phyloP scores from a whole-genome alignment of 35 echinoderm and acorn worm genomes.

The Patiria miniata region DNA sequence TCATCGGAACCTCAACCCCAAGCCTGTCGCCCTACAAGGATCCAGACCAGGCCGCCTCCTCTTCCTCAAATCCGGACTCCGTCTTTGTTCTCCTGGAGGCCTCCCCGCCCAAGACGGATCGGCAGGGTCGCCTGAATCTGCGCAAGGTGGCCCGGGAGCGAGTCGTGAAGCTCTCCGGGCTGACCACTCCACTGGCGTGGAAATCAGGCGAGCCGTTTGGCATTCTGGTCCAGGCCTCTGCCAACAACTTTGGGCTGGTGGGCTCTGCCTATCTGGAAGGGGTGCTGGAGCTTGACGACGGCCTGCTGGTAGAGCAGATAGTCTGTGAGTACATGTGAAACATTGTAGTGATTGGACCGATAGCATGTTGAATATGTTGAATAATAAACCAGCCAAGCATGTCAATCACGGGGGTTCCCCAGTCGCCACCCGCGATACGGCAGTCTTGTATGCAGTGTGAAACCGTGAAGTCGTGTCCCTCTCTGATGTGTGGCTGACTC shows the following conservation, averaged over 20 bases:
- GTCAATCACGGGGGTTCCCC: no score
- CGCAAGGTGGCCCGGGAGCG: slow-evolving; percentile 68
- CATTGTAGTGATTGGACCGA: no score
- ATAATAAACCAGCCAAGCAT: no score
- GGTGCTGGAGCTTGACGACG: slow-evolving; percentile 90
- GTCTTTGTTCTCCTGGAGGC: slow-evolving; percentile 88
- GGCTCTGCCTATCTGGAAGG: slow-evolving; percentile 91
- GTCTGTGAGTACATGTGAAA: slow-evolving; percentile 81
- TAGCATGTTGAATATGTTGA: no score
- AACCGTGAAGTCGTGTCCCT: no score
- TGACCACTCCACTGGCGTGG: slow-evolving; percentile 89
- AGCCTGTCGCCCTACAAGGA: not conserved
- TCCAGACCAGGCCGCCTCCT: not conserved
- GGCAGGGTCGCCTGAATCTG: slow-evolving; percentile 50
- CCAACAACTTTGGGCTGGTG: slow-evolving; percentile 78
- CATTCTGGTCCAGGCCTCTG: slow-evolving; percentile 76
- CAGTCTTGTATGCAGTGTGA: no score
- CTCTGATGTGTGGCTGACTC: no score
- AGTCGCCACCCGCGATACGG: no score
- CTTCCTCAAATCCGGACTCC: slow-evolving; percentile 19
- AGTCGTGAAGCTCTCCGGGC: slow-evolving; percentile 81
- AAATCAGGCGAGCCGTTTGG: slow-evolving; percentile 95
- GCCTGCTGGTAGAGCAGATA: slow-evolving; percentile 90
- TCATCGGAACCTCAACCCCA: slow-evolving; percentile 72
- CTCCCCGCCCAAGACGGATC: slow-evolving; percentile 77